Conservation (phyloP, 2,888 invertebrate genomes). For the Melolontha melolontha region DNA sequence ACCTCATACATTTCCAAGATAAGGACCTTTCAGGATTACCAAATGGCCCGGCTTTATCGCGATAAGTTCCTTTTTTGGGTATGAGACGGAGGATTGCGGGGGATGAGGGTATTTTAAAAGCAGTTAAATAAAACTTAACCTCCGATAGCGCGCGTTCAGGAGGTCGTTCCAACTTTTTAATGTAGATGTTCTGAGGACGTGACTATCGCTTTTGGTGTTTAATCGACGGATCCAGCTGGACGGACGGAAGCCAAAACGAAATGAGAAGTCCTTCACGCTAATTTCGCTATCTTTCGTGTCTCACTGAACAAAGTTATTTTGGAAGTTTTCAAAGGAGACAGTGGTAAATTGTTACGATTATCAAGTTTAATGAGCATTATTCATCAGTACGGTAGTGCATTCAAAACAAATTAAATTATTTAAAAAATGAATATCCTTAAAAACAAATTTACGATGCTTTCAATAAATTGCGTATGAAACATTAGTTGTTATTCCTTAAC, state of each 20-base stretch:
- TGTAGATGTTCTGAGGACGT: slow-evolving; percentile 20
- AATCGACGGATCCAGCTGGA: slow-evolving; percentile 3
- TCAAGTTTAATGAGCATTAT: too few species aligned
- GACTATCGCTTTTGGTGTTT: slow-evolving; percentile 12
- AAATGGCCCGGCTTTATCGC: slow-evolving; percentile 40
- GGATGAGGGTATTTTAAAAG: slow-evolving; percentile 19
- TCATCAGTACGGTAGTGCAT: too few species aligned
- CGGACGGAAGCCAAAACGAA: slow-evolving; percentile 4
- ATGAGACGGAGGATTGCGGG: slow-evolving; percentile 14
- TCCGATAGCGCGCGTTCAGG: slow-evolving; percentile 18
- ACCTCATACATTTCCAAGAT: slow-evolving; percentile 40
- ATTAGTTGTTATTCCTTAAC: too few species aligned
- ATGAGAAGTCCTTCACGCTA: slow-evolving; percentile 4
- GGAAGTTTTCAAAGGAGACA: neutral
- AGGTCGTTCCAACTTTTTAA: slow-evolving; percentile 31
- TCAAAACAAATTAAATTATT: too few species aligned
- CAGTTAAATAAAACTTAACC: slow-evolving; percentile 31
- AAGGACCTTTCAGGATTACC: slow-evolving; percentile 42
- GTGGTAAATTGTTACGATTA: neutral
- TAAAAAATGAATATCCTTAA: too few species aligned
- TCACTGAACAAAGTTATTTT: slow-evolving; percentile 12
- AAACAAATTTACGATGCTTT: too few species aligned
- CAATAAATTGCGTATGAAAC: too few species aligned
- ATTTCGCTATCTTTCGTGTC: slow-evolving; percentile 7
- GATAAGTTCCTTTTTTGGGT: slow-evolving; percentile 36